A percentile compares a stretch with the other conserved stretches of the same genome.
phyloP scores from a whole-genome alignment of 92 coral and sea anemone species.

The Bergia sp. region DNA sequence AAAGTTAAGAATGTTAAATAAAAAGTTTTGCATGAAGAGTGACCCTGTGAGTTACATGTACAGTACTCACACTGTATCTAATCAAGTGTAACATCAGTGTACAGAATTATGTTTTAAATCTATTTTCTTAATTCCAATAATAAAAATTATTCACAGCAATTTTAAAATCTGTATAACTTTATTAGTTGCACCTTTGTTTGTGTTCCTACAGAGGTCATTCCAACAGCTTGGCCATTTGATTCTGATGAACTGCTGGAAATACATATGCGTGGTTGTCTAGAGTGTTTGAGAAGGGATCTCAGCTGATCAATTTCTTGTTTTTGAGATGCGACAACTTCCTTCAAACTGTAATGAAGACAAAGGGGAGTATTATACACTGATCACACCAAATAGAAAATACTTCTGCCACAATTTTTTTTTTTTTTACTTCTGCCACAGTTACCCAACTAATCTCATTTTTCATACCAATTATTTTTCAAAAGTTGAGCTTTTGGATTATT shows the following conservation, averaged over 20 bases:
- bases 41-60: too few species aligned
- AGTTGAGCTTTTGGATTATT: too few species aligned
- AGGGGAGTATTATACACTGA: not conserved
- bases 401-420: too few species aligned
- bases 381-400: not conserved
- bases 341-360: conserved; percentile 22
- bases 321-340: conserved; percentile 4
- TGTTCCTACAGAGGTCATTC: not conserved
- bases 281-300: not conserved
- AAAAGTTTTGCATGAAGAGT: too few species aligned
- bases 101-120: not conserved
- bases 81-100: not conserved
- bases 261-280: not conserved
- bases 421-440: too few species aligned
- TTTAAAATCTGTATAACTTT: not conserved
- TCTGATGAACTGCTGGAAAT: conserved; percentile 21
- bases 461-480: too few species aligned
- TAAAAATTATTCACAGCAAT: not conserved
- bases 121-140: not conserved
- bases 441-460: too few species aligned
- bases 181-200: conserved; percentile 22
- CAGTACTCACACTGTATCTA: too few species aligned
- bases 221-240: not conserved
- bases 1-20: too few species aligned
- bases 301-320: conserved; percentile 4